phyloP scores from a whole-genome alignment of 92 coral and sea anemone genomes.

The Paragorgia papillata region DNA sequence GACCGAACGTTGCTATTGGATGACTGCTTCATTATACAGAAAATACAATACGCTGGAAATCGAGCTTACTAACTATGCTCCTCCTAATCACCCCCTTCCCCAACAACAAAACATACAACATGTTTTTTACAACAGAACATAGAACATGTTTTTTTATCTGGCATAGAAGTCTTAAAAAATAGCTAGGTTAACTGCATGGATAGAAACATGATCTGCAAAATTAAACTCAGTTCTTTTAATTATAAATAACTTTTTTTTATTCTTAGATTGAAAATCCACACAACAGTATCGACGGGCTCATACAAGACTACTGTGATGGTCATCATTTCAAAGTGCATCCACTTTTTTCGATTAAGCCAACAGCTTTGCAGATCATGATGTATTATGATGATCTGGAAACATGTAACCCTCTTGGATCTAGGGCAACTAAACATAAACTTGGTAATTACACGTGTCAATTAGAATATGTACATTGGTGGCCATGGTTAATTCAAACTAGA shows the following conservation, averaged over 20 bases:
- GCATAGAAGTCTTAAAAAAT: background rate
- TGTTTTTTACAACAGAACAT: too few species aligned
- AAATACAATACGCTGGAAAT: too few species aligned
- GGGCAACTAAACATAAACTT: slow-evolving; percentile 39
- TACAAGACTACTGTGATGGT: slow-evolving; percentile 46
- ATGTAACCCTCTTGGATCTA: slow-evolving; percentile 48
- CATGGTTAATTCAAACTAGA: background rate
- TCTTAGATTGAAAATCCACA: slow-evolving; percentile 35
- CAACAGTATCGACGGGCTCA: slow-evolving; percentile 30
- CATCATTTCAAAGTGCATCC: slow-evolving; percentile 34
- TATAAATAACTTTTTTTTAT: background rate
- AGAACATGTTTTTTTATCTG: background rate
- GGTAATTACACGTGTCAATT: background rate
- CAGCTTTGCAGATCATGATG: slow-evolving; percentile 27
- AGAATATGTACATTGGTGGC: background rate
- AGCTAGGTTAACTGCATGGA: background rate
- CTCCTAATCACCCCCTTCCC: too few species aligned
- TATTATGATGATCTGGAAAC: slow-evolving; percentile 49
- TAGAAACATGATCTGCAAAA: background rate
- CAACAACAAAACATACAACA: too few species aligned
- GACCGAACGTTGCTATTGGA: too few species aligned
- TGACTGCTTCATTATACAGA: too few species aligned
- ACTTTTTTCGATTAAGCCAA: slow-evolving; percentile 26
- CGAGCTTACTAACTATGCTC: too few species aligned
- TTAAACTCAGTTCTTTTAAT: too few species aligned